These are phyloP conservation scores for Conus betulinus DNA, from an alignment of 1,140 invertebrate genomes.

Conservation along the genomic window DNA sequence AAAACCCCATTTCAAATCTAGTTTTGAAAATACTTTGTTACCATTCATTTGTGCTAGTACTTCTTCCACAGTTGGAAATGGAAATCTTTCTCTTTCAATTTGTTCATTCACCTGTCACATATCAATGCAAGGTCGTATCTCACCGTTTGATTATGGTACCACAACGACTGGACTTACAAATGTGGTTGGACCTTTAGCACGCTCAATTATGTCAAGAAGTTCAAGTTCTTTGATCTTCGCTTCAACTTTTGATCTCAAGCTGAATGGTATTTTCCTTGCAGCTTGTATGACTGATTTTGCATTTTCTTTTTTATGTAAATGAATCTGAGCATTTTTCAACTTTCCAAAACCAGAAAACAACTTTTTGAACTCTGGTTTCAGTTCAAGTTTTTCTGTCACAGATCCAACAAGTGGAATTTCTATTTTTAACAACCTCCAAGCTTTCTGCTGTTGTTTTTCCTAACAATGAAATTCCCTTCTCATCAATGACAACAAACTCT, in stretches of 20 bases:
- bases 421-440: neutral
- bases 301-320: neutral
- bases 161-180: too few species aligned
- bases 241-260: neutral
- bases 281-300: neutral
- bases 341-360: too few species aligned
- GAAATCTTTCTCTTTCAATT: too few species aligned
- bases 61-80: neutral
- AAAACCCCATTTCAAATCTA: constrained; percentile 14
- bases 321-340: too few species aligned
- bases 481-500: constrained; percentile 3
- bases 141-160: too few species aligned
- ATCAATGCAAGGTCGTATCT: too few species aligned
- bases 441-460: neutral
- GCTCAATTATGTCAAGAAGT: neutral
- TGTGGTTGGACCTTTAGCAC: neutral
- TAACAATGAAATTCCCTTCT: neutral
- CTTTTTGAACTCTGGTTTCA: neutral
- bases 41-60: neutral
- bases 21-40: constrained; percentile 7
- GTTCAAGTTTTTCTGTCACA: neutral
- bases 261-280: neutral
- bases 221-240: too few species aligned
- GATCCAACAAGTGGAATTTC: neutral
- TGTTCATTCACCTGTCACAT: too few species aligned